Evolutionary conservation across 2,888 invertebrate species (phyloP), one percentile per base, ranked within the genome.

Genomic region (Andrena minutula): DNA sequence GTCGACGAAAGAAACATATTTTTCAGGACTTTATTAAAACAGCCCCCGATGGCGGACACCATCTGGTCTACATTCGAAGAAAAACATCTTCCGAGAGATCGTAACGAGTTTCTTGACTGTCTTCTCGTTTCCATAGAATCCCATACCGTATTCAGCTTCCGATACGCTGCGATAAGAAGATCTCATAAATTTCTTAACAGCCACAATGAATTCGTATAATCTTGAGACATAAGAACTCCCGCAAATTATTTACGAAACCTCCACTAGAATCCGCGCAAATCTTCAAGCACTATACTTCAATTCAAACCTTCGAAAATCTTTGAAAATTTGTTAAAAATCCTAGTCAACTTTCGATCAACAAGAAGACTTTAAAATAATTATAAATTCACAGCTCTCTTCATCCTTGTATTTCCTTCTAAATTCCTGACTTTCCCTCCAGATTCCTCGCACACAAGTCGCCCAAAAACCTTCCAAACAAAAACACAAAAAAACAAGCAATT

Each of bases 21-120:
- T 69, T 58, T 51, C 64, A 30, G 26, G 32, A 63, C 79, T 79
- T 79, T 79, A 80, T 79, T 66, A 66, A 72, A 28, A 68, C 61
- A 56, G 1, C 23, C 6, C 32, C n/a, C 8, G 32, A 47, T 35
- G 47, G 56, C 7, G 75, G 51, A 49, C 56, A 79, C 79, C 79
- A 70, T 78, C 64, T 78, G 80, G 61, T 56, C 35, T 41, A 49
- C 16, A 28, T 53, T 53, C 61, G 6, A 41, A n/a, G 66, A 32
- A 80, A 79, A 80, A 80, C 66, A 80, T 58, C 26, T 65, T 61
- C 41, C 2, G 7, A 30, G 26, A 53, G 49, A 70, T 41, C 32
- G 58, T 23, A 70, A 51, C 16, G 41, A 49, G 49, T 8, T 63
- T 51, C 51, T 10, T 4, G 20, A 26, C 23, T 47, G 12, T 26